These are phyloP conservation scores for Macroteleia sp. DNA, from an alignment of 2,888 invertebrate genomes.

Conservation along the genomic window DNA sequence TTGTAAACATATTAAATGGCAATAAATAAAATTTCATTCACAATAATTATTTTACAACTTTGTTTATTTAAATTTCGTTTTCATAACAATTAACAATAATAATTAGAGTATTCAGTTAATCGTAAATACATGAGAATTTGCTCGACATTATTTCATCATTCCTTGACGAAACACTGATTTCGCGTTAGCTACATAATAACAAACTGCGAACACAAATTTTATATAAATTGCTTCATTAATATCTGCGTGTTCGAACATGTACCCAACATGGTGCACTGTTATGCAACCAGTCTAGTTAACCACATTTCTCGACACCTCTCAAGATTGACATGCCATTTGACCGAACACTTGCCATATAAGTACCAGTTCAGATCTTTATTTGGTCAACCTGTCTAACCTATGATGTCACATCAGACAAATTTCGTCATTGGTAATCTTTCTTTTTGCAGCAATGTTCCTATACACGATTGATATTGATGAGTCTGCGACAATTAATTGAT, in stretches of 20 bases:
- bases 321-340: conserved; percentile 16
- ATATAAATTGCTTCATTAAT: conserved; percentile 50
- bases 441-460: background rate
- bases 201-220: conserved; percentile 28
- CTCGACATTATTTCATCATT: too few relatives aligned
- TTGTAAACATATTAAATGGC: too few relatives aligned
- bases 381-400: conserved; percentile 10
- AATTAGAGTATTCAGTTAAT: too few relatives aligned
- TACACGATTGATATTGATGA: background rate
- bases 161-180: too few relatives aligned
- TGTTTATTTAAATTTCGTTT: too few relatives aligned
- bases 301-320: background rate
- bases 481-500: too few relatives aligned
- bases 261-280: background rate
- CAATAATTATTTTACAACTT: too few relatives aligned
- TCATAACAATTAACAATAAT: too few relatives aligned
- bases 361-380: conserved; percentile 13
- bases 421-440: background rate
- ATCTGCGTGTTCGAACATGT: conserved; percentile 2
- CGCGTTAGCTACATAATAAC: too few relatives aligned
- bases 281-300: conserved; percentile 25
- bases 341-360: conserved; percentile 2
- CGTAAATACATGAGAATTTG: too few relatives aligned
- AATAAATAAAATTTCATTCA: too few relatives aligned
- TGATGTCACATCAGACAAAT: conserved; percentile 1